A percentile compares a stretch with the other conserved stretches of the same genome.
These are phyloP conservation scores for Philonicus albiceps DNA, from an alignment of 2,888 invertebrate genomes.

Conservation along the genomic window DNA sequence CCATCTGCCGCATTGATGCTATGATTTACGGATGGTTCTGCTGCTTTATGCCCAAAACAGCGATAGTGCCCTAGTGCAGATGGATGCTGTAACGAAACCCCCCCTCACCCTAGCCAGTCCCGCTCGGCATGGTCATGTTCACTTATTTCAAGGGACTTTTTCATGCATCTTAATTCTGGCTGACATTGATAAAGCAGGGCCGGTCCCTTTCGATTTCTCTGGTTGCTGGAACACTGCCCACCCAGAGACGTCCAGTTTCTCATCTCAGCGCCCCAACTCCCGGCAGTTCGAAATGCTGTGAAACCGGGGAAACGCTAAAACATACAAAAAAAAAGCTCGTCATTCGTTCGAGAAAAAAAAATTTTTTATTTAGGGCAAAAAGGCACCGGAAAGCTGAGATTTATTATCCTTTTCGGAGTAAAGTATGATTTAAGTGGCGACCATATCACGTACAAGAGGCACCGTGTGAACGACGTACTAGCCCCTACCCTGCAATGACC, in stretches of 20 bases:
- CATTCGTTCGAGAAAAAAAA: not conserved
- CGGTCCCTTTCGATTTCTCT: not conserved
- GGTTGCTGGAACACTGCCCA: not conserved
- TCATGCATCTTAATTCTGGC: conserved; percentile 34
- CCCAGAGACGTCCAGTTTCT: not conserved
- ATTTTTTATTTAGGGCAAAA: conserved; percentile 21
- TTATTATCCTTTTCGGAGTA: conserved; percentile 29
- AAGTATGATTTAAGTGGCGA: conserved; percentile 23
- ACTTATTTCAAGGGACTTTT: conserved; percentile 24
- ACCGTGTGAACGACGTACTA: not conserved
- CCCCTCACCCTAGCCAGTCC: too few species aligned
- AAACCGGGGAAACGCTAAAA: not conserved
- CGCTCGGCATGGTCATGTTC: conserved; percentile 9
- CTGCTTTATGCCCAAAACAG: not conserved
- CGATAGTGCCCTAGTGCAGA: not conserved
- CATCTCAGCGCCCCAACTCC: not conserved
- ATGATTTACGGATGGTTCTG: conserved; percentile 20
- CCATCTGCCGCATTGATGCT: conserved; percentile 36
- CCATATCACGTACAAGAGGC: not conserved
- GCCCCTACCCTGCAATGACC: not conserved
- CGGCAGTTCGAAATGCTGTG: not conserved
- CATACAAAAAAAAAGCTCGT: not conserved
- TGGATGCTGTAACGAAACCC: not conserved
- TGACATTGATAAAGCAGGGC: conserved; percentile 33
- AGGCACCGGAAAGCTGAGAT: conserved; percentile 28